Base-by-base conservation (phyloP, 2,113 vertebrate genomes). In the Cavia porcellus region DNA sequence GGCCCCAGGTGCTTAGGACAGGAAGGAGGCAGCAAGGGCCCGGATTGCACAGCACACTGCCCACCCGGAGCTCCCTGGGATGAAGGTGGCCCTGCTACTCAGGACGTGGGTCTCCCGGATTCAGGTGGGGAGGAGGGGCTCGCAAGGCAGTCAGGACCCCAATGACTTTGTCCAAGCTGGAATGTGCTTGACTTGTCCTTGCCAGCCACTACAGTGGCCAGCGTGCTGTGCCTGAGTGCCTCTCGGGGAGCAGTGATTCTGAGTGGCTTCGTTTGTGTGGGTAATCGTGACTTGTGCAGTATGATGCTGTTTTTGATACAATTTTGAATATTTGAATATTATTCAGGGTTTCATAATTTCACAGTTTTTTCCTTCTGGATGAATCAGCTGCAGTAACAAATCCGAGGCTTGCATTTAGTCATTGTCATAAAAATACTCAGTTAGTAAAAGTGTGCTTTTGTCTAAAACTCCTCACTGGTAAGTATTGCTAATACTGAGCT, bases 241-340 rank as follows among this genome's bases (percentile, higher is more conserved):
- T 74, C 66, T 30, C 28, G 30, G 32, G 38, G 30, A 75, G 25
- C 1, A 3, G 7, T 59, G 32, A 28, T 62, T 81, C 61, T 84
- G 20, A 81, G 84, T 70, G 52, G 42, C 68, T 70, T 93, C 90
- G 55, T 38, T 74, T n/a, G 30, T 86, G 86, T 13, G 57, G 82
- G 81, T 81, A 79, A 52, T 89, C 57, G n/a, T 47, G 32, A 14
- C 95, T 80, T 45, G 74, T 68, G 68, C 66, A 79, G 66, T 85
- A 47, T 85, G 64, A 82, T 83, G 12, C 17, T 80, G 17, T 86
- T 97, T 38, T 93, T 86, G 47, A 81, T 45, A 8, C 80, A 61
- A 86, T 87, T 84, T 94, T 87, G 68, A 89, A 57, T 92, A 90
- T 89, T 93, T 95, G 91, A 94, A 72, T 24, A 96, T 86, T 83